Percentiles rank a stretch among this genome's conserved stretches.
phyloP scores from a whole-genome alignment of 2,797 vertebrate species.

The Aplochiton taeniatus region DNA sequence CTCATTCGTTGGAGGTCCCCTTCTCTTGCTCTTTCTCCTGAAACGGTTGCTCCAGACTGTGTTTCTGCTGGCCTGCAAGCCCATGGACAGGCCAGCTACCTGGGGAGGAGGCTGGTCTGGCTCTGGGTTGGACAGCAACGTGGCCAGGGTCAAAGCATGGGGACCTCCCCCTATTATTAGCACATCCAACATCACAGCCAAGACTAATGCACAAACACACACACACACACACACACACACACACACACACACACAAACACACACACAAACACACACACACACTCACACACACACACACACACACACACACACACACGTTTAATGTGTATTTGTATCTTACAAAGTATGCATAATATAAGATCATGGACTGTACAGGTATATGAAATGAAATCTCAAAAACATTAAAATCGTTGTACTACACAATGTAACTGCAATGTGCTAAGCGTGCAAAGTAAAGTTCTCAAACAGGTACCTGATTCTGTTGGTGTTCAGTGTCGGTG shows the following conservation, averaged over 20 bases:
- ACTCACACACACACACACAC: slow-evolving; percentile 9
- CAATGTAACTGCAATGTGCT: too few relatives aligned
- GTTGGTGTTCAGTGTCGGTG: slow-evolving; percentile 13
- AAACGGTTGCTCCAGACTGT: too few relatives aligned
- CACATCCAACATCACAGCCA: slow-evolving; percentile 71
- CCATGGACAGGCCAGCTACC: neutral
- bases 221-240: slow-evolving; percentile 8
- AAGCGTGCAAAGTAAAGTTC: too few relatives aligned
- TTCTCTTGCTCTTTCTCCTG: slow-evolving; percentile 52
- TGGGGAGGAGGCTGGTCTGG: slow-evolving; percentile 10
- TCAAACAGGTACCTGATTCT: neutral
- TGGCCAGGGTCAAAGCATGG: slow-evolving; percentile 78
- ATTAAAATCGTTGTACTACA: too few relatives aligned
- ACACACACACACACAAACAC: slow-evolving; percentile 18
- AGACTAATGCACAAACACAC: slow-evolving; percentile 35
- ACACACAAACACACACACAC: slow-evolving; percentile 13
- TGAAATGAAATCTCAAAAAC: neutral
- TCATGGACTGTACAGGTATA: neutral
- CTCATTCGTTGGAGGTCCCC: slow-evolving; percentile 7
- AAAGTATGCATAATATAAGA: neutral
- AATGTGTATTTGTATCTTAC: too few relatives aligned
- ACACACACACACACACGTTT: slow-evolving; percentile 2
- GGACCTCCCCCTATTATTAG: slow-evolving; percentile 77
- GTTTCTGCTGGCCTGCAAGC: neutral
- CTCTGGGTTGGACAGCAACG: slow-evolving; percentile 59